Conservation (phyloP, 2,113 vertebrate species). For the Pungitius pungitius region DNA sequence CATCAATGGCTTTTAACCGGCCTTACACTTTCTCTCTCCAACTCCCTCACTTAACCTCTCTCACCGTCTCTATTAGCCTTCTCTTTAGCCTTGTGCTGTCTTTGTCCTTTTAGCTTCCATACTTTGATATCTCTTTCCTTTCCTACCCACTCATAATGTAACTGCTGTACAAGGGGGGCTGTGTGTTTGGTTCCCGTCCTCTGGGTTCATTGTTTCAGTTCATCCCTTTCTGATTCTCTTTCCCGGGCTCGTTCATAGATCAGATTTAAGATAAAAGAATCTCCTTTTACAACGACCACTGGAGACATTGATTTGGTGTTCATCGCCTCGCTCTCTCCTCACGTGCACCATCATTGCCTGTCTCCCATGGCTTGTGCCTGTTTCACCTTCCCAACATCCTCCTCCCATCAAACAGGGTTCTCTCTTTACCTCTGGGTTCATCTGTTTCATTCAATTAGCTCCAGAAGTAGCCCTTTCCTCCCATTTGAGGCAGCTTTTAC, state of each 20-base stretch:
- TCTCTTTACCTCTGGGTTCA: conserved; percentile 37
- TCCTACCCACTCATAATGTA: conserved; percentile 44
- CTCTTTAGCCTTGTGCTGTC: no score
- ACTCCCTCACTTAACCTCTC: conserved; percentile 53
- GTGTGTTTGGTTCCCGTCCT: conserved; percentile 43
- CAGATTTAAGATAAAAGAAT: neutral
- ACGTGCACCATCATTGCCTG: conserved; percentile 22
- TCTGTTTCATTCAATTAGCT: conserved; percentile 53
- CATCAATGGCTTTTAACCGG: conserved; percentile 33
- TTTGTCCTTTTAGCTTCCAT: neutral
- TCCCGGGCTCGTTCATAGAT: conserved; percentile 25
- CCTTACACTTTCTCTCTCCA: conserved; percentile 16
- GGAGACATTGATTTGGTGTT: conserved; percentile 34
- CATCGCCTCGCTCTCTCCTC: conserved; percentile 23
- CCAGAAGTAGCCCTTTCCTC: conserved; percentile 41
- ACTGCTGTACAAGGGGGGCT: conserved; percentile 41
- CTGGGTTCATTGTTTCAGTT: conserved; percentile 41
- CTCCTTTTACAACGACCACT: conserved; percentile 30
- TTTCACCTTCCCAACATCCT: conserved; percentile 37
- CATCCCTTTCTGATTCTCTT: conserved; percentile 44
- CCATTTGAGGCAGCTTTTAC: neutral
- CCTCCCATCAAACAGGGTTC: conserved; percentile 37
- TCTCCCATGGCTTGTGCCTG: conserved; percentile 4
- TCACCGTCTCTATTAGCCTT: conserved; percentile 40
- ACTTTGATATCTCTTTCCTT: neutral